These are phyloP conservation scores for Cydia pomonella DNA, from an alignment of 1,140 invertebrate genomes.

Conservation along the genomic window DNA sequence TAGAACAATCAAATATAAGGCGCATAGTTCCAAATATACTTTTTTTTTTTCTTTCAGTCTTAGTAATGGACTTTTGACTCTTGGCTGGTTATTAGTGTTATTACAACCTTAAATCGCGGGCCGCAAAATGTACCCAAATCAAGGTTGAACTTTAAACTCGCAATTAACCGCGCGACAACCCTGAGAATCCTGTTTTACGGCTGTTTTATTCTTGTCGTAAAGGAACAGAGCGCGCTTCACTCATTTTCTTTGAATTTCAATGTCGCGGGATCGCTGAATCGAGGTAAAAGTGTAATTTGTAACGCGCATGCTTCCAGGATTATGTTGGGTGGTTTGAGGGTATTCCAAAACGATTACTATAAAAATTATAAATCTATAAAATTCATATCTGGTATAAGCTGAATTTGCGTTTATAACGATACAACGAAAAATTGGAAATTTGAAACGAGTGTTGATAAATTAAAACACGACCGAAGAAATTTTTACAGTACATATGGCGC, in stretches of 20 bases:
- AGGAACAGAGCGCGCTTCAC: constrained; percentile 35
- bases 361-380: neutral
- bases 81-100: too few relatives aligned
- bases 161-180: neutral
- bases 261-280: constrained; percentile 33
- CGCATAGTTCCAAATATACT: too few relatives aligned
- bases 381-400: too few relatives aligned
- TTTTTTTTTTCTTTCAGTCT: too few relatives aligned
- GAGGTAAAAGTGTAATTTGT: constrained; percentile 20
- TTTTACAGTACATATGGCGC: too few relatives aligned
- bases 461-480: too few relatives aligned
- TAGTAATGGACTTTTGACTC: too few relatives aligned
- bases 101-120: too few relatives aligned
- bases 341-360: neutral
- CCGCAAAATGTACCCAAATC: neutral
- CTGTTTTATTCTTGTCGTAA: constrained; percentile 44
- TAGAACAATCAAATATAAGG: too few relatives aligned
- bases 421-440: too few relatives aligned
- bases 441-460: too few relatives aligned
- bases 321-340: neutral
- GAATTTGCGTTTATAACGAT: too few relatives aligned
- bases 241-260: constrained; percentile 37
- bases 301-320: constrained; percentile 10
- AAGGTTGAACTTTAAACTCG: neutral
- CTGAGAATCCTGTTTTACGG: constrained; percentile 38